Percentiles rank a stretch among this genome's conserved stretches.
phyloP scores from a whole-genome alignment of 2,113 vertebrate species.

The Pelecanus crispus region DNA sequence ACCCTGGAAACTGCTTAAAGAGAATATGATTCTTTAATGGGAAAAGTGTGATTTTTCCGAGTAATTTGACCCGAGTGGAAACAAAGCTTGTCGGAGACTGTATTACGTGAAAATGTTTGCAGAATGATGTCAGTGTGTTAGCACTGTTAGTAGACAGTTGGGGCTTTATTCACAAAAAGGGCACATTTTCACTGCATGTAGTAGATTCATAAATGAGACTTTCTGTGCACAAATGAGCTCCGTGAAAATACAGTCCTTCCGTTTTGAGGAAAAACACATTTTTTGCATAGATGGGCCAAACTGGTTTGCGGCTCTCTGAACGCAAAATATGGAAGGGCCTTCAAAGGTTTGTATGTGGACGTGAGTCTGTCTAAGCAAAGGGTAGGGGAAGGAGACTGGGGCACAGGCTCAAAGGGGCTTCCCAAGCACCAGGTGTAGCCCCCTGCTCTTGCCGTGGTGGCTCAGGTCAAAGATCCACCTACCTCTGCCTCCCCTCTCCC shows the following conservation, averaged over 20 bases:
- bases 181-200: not conserved
- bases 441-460: fast-evolving
- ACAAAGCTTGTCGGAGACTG: slow-evolving; percentile 47
- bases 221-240: not conserved
- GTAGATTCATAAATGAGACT: not conserved
- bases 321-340: not conserved
- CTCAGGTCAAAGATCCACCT: not conserved
- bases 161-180: slow-evolving; percentile 35
- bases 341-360: not conserved
- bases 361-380: not conserved
- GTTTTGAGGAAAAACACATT: not conserved
- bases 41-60: slow-evolving; percentile 48
- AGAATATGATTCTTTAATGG: slow-evolving; percentile 53
- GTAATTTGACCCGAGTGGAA: slow-evolving; percentile 53
- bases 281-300: not conserved
- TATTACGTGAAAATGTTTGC: slow-evolving; percentile 48
- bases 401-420: not conserved
- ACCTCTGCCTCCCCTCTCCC: not conserved
- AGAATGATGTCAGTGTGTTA: slow-evolving; percentile 51
- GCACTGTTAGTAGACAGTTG: slow-evolving; percentile 13
- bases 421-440: not conserved
- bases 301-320: not conserved
- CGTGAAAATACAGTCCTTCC: not conserved
- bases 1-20: slow-evolving; percentile 19
- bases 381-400: not conserved